These are phyloP conservation scores for Linnaemya vulpina DNA, from an alignment of 2,888 invertebrate genomes.

Conservation along the genomic window DNA sequence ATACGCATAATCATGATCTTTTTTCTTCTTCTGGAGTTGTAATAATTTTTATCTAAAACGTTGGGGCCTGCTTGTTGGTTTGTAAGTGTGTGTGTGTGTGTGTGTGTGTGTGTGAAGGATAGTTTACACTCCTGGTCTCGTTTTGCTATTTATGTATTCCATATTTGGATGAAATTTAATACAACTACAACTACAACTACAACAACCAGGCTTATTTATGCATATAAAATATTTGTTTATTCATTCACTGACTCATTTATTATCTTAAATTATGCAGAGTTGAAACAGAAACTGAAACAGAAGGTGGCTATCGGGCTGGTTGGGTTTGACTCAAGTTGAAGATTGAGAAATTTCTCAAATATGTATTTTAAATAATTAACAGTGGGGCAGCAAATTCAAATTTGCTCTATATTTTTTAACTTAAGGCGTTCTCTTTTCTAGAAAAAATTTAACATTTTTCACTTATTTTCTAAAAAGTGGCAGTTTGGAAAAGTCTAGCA, in stretches of 20 bases:
- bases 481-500: no score
- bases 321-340: no score
- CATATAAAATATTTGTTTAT: conserved; percentile 43
- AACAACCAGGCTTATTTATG: conserved; percentile 54
- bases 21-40: background rate
- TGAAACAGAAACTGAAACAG: background rate
- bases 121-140: background rate
- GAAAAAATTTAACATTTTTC: no score
- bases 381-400: no score
- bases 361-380: no score
- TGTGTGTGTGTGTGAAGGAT: background rate
- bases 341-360: no score
- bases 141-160: conserved; percentile 53
- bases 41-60: background rate
- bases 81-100: no score
- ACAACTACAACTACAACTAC: conserved; percentile 58
- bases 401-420: no score
- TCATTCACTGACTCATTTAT: conserved; percentile 12
- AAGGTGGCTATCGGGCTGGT: background rate
- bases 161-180: conserved; percentile 57
- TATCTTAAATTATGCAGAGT: conserved; percentile 25
- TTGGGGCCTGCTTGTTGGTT: background rate
- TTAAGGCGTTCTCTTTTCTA: no score
- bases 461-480: no score
- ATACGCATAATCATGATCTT: conserved; percentile 14